phyloP scores from a whole-genome alignment of 2,888 invertebrate species.

The Drosophila putrida region DNA sequence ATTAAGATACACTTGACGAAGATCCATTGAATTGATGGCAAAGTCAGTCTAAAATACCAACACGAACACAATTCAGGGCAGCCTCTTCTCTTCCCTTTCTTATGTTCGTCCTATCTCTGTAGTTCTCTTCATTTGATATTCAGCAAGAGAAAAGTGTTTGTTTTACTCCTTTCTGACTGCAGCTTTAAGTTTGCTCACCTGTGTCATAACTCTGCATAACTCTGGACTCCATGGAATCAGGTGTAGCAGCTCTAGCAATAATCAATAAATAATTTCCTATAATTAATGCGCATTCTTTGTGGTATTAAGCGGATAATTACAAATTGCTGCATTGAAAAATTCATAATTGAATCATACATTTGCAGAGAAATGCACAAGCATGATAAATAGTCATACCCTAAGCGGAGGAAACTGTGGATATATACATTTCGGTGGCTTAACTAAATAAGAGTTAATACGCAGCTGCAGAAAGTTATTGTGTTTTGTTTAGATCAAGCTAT shows the following conservation, averaged over 20 bases:
- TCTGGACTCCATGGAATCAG: background rate
- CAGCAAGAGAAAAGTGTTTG: conserved; percentile 48
- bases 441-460: background rate
- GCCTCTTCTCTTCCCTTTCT: background rate
- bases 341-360: conserved; percentile 48
- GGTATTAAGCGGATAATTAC: conserved; percentile 44
- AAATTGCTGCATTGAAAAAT: conserved; percentile 38
- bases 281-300: conserved; percentile 39
- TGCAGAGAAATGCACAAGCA: conserved; percentile 1
- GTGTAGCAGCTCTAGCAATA: conserved; percentile 33
- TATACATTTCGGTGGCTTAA: background rate
- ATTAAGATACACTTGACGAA: conserved; percentile 60
- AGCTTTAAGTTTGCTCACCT: conserved; percentile 32
- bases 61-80: conserved; percentile 7
- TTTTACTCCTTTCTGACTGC: conserved; percentile 35
- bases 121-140: conserved; percentile 59
- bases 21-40: conserved; percentile 55
- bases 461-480: background rate
- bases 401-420: background rate
- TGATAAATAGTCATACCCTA: conserved; percentile 16
- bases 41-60: conserved; percentile 25
- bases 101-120: background rate
- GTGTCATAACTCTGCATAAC: conserved; percentile 16
- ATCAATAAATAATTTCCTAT: conserved; percentile 54
- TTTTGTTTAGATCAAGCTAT: background rate